Conservation (phyloP, 2,797 vertebrate genomes). For the Enteromius mattozi region DNA sequence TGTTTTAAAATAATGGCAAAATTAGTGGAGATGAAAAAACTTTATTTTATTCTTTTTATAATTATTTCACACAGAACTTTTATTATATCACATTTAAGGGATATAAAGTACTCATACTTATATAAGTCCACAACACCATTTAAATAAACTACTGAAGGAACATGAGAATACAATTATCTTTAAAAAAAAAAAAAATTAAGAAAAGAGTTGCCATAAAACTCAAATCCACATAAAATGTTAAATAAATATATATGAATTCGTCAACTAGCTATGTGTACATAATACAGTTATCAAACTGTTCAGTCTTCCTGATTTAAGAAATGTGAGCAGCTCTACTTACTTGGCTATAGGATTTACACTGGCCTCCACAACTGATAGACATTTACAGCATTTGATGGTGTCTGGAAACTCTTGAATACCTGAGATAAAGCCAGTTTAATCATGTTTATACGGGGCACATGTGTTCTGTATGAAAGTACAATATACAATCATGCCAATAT, state of each 20-base stretch:
- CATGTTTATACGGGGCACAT: neutral
- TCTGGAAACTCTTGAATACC: slow-evolving; percentile 99
- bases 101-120: neutral
- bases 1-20: neutral
- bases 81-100: neutral
- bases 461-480: neutral
- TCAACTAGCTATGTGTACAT: neutral
- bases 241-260: neutral
- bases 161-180: neutral
- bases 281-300: neutral
- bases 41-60: neutral
- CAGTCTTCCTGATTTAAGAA: neutral
- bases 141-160: neutral
- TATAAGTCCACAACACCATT: neutral
- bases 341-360: slow-evolving; percentile 99
- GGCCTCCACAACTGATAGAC: slow-evolving; percentile 97
- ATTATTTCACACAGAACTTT: neutral
- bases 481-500: neutral
- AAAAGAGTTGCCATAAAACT: neutral
- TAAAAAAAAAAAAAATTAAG: neutral
- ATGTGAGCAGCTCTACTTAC: slow-evolving; percentile 81
- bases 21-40: neutral
- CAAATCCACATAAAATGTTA: neutral
- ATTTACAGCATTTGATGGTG: slow-evolving; percentile 99
- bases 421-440: slow-evolving; percentile 61